These are phyloP conservation scores for Ophthalmolycus amberensis DNA, from an alignment of 2,113 vertebrate species.

Conservation along the genomic window DNA sequence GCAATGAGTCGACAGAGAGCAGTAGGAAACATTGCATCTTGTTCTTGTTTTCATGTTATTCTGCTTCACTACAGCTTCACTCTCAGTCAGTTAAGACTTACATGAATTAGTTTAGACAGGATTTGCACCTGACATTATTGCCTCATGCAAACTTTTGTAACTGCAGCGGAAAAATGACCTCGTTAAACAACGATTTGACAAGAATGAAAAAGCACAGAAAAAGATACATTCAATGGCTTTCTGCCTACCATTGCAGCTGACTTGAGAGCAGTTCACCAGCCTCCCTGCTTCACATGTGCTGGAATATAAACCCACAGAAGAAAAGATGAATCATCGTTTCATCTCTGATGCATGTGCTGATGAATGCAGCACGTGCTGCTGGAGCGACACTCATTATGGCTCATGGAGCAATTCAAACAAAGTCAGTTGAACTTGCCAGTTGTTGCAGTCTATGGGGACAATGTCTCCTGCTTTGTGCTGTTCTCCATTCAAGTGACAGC, in stretches of 20 bases:
- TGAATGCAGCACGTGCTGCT: not conserved
- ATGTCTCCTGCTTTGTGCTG: conserved; percentile 79
- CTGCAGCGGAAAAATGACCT: not conserved
- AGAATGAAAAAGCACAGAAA: not conserved
- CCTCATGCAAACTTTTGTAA: not conserved
- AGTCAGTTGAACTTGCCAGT: conserved; percentile 79
- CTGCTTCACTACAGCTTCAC: not conserved
- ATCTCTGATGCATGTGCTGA: not conserved
- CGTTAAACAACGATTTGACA: not conserved
- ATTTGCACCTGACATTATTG: not conserved
- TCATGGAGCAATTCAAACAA: not conserved
- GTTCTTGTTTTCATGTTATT: not conserved
- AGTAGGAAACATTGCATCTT: not conserved
- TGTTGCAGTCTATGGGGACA: conserved; percentile 85
- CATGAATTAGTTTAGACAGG: not conserved
- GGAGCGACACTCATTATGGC: not conserved
- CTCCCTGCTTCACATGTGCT: conserved; percentile 87
- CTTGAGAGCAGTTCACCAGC: conserved; percentile 83
- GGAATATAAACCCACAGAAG: conserved; percentile 17
- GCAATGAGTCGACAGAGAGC: not conserved
- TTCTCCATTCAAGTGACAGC: conserved; percentile 80
- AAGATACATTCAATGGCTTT: not conserved
- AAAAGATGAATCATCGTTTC: not conserved
- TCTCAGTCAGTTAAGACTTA: not conserved
- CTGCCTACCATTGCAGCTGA: conserved; percentile 83